Evolutionary conservation across 1,140 invertebrate genomes (phyloP), one percentile per base, ranked within the genome.

Genomic region (Trypoxylus dichotomus): DNA sequence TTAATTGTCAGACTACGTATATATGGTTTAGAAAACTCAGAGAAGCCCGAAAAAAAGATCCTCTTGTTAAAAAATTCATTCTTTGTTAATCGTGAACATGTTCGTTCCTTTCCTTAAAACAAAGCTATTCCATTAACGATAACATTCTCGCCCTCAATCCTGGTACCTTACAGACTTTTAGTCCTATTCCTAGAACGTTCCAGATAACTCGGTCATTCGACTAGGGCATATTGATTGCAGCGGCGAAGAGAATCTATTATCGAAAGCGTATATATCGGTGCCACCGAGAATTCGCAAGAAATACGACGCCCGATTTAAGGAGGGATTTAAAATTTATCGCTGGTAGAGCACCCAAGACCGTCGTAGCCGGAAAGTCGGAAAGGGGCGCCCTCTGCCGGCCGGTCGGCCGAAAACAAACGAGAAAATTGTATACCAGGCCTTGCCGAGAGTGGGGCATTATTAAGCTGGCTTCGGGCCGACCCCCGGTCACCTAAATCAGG

Each of bases 401-500:
- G 24, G 27, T 68, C 60, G 60, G 11, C 13, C 60, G 60, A 68
- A 68, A 68, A 68, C 60, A 68, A 68, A 68, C 60, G 60, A 29
- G 60, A 68, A 68, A 68, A 68, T 68, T 68, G 60, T 68, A 68
- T 24, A 68, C 60, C 60, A 19, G 19, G 19, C 47, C 47, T 47
- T 47, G 43, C 43, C 43, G 47, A 54, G 47, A 19, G 47, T 19
- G 47, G 60, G 60, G 27, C 24, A 68, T 24, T 68, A 68, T 68
- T 68, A 68, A 68, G 24, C 60, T 54, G 47, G 47, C 47, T 19
- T 19, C 15, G 47, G 6, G 19, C 47, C 60, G 60, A 68, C 60
- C 60, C 60, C 60, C 60, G 60, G 60, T 68, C 60, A 68, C 60
- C 60, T 68, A 68, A 68, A 68, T 68, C 60, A 68, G 60, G 60